Evolutionary conservation across 1,140 invertebrate genomes (phyloP).

Genomic region (Penaeus chinensis): DNA sequence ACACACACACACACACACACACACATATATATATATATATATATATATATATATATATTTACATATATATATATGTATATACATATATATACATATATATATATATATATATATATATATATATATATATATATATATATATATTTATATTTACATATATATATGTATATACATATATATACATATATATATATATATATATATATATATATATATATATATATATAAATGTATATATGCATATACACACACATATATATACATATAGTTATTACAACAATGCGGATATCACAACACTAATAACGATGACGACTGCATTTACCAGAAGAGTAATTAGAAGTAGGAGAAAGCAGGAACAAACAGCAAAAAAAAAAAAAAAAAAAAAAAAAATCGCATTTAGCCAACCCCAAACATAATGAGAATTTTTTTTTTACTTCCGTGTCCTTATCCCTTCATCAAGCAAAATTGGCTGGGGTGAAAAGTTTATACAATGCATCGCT

Average conservation of each 20-base stretch:
- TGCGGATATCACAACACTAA: too few species aligned
- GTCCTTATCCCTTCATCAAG: too few species aligned
- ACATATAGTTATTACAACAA: neutral
- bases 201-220: neutral
- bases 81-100: neutral
- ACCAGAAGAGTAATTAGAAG: neutral
- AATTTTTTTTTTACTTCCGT: too few species aligned
- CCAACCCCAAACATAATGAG: too few species aligned
- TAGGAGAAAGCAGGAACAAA: neutral
- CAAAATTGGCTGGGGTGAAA: too few species aligned
- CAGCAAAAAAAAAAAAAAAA: too few species aligned
- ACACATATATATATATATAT: neutral
- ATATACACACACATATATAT: neutral
- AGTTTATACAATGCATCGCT: too few species aligned
- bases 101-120: neutral
- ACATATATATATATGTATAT: neutral
- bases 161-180: neutral
- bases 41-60: neutral
- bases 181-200: neutral
- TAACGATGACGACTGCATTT: too few species aligned
- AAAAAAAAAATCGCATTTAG: too few species aligned
- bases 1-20: too few species aligned
- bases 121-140: neutral
- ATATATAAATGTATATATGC: neutral
- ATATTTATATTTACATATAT: neutral